phyloP scores from a whole-genome alignment of 2,888 invertebrate genomes.

The Thera britannica region DNA sequence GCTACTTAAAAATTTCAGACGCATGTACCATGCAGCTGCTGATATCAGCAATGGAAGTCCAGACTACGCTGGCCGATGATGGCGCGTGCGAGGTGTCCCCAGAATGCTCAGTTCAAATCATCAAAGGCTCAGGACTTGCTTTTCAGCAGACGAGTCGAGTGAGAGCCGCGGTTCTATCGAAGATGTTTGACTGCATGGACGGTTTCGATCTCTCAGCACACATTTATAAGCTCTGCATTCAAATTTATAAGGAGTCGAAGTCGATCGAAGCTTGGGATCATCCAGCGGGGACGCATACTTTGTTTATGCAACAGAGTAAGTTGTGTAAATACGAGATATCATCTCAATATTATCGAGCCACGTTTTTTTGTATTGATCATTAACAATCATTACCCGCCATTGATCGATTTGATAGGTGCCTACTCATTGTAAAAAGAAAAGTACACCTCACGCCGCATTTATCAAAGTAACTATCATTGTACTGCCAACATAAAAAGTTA shows the following conservation, averaged over 20 bases:
- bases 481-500: background rate
- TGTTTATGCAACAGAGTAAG: slow-evolving; percentile 80
- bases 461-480: slow-evolving; percentile 12
- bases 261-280: slow-evolving; percentile 78
- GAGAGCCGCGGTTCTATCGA: slow-evolving; percentile 63
- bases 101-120: slow-evolving; percentile 69
- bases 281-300: slow-evolving; percentile 72
- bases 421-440: slow-evolving; percentile 11
- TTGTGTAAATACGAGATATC: background rate
- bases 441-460: slow-evolving; percentile 23
- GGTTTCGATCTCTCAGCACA: slow-evolving; percentile 69
- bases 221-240: slow-evolving; percentile 77
- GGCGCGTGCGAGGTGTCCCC: slow-evolving; percentile 70
- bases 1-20: slow-evolving; percentile 55
- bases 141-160: slow-evolving; percentile 76
- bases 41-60: slow-evolving; percentile 76
- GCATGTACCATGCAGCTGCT: slow-evolving; percentile 79
- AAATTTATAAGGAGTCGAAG: slow-evolving; percentile 77
- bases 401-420: slow-evolving; percentile 10
- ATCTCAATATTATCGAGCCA: slow-evolving; percentile 13
- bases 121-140: slow-evolving; percentile 73
- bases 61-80: slow-evolving; percentile 70
- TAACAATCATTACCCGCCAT: slow-evolving; percentile 19
- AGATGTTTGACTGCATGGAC: slow-evolving; percentile 75
- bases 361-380: slow-evolving; percentile 23